These are phyloP conservation scores for Selenia dentaria DNA, from an alignment of 2,888 invertebrate genomes.

Conservation along the genomic window DNA sequence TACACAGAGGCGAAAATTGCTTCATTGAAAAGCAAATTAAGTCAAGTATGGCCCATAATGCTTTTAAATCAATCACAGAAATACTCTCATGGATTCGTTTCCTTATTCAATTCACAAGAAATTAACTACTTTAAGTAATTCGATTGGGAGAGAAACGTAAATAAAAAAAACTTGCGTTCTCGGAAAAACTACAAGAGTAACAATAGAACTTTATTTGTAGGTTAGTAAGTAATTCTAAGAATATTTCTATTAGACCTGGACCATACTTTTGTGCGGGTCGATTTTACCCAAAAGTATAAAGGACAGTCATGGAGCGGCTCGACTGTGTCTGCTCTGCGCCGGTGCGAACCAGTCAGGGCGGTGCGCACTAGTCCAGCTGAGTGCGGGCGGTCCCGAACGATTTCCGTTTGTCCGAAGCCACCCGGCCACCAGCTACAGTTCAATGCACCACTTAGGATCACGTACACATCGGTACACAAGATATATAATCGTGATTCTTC, in stretches of 20 bases:
- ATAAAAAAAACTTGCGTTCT: too few relatives aligned
- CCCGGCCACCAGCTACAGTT: conserved; percentile 44
- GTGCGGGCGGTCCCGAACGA: conserved; percentile 39
- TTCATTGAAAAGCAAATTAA: conserved; percentile 24
- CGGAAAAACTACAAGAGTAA: too few relatives aligned
- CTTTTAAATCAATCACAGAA: conserved; percentile 6
- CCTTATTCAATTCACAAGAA: conserved; percentile 1
- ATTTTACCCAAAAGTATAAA: conserved; percentile 20
- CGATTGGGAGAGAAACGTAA: not conserved
- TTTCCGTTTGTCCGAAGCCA: conserved; percentile 55
- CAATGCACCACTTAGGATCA: conserved; percentile 50
- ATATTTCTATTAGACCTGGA: conserved; percentile 6
- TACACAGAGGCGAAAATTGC: conserved; percentile 36
- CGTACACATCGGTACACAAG: conserved; percentile 5
- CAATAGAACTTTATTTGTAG: too few relatives aligned
- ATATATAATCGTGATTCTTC: conserved; percentile 7
- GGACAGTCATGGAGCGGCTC: conserved; percentile 25
- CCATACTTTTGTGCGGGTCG: conserved; percentile 13
- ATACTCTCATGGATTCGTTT: conserved; percentile 4
- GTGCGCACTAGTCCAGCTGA: conserved; percentile 48
- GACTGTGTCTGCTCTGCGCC: conserved; percentile 48
- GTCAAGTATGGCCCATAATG: conserved; percentile 10
- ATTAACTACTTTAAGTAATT: not conserved
- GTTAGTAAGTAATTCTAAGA: not conserved
- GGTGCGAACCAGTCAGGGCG: conserved; percentile 55